phyloP scores from a whole-genome alignment of 2,888 invertebrate genomes.

The Iselma pallidipennis region DNA sequence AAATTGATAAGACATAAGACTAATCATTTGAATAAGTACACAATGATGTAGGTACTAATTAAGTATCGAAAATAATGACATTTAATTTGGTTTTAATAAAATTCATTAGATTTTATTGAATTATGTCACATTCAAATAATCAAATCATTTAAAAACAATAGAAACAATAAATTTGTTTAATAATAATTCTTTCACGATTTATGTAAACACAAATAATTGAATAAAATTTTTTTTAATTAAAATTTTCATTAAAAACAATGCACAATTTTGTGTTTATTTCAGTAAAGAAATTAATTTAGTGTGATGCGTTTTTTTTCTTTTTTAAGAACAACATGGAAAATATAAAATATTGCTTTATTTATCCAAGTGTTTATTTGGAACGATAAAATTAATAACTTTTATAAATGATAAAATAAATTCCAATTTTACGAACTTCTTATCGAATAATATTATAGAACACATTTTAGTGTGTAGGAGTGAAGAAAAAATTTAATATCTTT shows the following conservation, averaged over 20 bases:
- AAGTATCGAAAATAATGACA: too few species aligned
- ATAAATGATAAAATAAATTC: neutral
- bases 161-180: neutral
- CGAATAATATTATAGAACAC: neutral
- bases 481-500: neutral
- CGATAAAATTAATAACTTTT: constrained; percentile 2
- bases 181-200: neutral
- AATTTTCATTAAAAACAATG: constrained; percentile 1
- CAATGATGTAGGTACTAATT: too few species aligned
- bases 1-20: too few species aligned
- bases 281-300: neutral
- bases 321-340: neutral
- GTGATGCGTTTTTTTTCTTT: neutral
- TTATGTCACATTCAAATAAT: neutral
- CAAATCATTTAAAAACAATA: constrained; percentile 1
- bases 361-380: neutral
- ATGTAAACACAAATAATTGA: constrained; percentile 2
- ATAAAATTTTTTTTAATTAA: constrained; percentile 1
- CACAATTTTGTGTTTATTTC: constrained; percentile 3
- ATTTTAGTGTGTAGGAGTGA: neutral
- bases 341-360: neutral
- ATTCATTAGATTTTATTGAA: neutral
- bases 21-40: too few species aligned
- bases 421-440: neutral
- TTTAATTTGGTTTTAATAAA: neutral